These are phyloP conservation scores for Saturnia japonica DNA, from an alignment of 2,888 invertebrate genomes.

Conservation along the genomic window DNA sequence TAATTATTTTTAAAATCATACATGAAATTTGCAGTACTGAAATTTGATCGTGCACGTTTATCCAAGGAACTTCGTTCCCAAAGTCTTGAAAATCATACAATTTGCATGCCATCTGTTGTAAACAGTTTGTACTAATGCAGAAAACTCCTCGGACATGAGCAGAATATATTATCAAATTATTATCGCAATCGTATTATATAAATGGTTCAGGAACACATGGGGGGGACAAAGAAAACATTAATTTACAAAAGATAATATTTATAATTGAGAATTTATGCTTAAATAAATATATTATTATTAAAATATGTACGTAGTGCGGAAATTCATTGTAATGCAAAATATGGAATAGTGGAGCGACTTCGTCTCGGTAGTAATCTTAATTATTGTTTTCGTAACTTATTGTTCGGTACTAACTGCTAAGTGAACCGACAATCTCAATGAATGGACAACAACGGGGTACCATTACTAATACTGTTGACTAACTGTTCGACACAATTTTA, in stretches of 20 bases:
- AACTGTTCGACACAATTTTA: conserved; percentile 15
- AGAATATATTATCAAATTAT: too few relatives aligned
- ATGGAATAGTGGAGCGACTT: conserved; percentile 29
- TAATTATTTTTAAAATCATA: too few relatives aligned
- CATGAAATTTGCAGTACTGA: too few relatives aligned
- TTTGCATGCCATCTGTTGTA: too few relatives aligned
- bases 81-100: too few relatives aligned
- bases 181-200: too few relatives aligned
- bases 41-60: too few relatives aligned
- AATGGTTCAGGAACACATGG: too few relatives aligned
- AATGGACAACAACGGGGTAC: conserved; percentile 16
- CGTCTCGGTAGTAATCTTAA: conserved; percentile 53
- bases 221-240: too few relatives aligned
- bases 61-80: too few relatives aligned
- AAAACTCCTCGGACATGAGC: too few relatives aligned
- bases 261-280: background rate
- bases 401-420: conserved; percentile 39
- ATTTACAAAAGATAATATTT: background rate
- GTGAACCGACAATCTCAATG: conserved; percentile 31
- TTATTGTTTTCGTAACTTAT: conserved; percentile 57
- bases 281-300: background rate
- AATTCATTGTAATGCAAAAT: conserved; percentile 13
- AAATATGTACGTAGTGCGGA: background rate
- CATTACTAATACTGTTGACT: conserved; percentile 17
- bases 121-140: too few relatives aligned